Percentiles rank a stretch among this genome's conserved stretches.
Evolutionary conservation across 2,113 vertebrate species (phyloP).

Genomic region (Anarrhichthys ocellatus): DNA sequence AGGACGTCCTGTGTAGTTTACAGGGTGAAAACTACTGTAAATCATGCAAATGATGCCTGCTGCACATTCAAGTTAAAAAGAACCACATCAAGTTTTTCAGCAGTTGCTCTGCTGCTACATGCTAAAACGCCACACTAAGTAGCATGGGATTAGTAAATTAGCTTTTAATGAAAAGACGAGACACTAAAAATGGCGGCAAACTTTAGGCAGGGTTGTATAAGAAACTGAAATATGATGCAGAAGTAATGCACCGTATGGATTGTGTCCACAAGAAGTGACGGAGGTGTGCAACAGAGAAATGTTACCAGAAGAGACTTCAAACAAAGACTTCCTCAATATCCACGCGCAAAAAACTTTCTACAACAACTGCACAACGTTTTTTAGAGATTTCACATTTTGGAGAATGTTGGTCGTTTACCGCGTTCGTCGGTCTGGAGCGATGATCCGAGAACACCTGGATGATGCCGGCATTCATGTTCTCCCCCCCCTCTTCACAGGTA

Average conservation of each 20-base stretch:
- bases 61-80: not conserved
- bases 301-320: not conserved
- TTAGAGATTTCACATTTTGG: not conserved
- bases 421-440: not conserved
- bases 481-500: not conserved
- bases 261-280: not conserved
- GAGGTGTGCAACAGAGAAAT: not conserved
- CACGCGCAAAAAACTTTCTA: not conserved
- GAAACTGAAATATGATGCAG: no score
- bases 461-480: no score
- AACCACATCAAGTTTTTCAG: not conserved
- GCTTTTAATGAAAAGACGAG: not conserved
- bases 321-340: not conserved
- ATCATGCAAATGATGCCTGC: not conserved
- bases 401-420: not conserved
- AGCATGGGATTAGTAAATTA: not conserved
- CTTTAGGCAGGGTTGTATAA: not conserved
- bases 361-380: not conserved
- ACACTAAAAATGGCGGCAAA: not conserved
- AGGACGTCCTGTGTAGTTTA: conserved; percentile 49
- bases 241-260: not conserved
- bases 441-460: not conserved
- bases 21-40: conserved; percentile 1
- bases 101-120: not conserved
- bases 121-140: not conserved